phyloP scores from a whole-genome alignment of 2,888 invertebrate genomes.

The Stenolophus ochropezus region DNA sequence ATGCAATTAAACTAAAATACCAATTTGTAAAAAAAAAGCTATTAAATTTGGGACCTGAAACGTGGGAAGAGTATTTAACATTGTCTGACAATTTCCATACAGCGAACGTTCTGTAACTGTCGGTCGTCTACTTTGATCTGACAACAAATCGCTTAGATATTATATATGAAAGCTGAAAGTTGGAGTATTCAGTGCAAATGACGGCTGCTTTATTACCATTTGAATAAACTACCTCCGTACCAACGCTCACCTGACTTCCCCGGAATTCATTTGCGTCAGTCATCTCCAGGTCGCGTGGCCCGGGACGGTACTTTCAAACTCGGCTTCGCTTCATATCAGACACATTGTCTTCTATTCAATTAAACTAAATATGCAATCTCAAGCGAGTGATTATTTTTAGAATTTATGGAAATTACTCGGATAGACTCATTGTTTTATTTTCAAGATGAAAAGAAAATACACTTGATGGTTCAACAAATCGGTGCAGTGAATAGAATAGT shows the following conservation, averaged over 20 bases:
- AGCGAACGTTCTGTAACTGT: neutral
- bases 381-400: neutral
- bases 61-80: too few relatives aligned
- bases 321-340: neutral
- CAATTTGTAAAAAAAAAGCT: too few relatives aligned
- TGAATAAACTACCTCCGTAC: conserved; percentile 18
- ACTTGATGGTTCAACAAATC: neutral
- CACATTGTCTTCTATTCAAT: neutral
- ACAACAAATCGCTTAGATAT: conserved; percentile 36
- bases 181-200: conserved; percentile 31
- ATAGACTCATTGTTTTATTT: neutral
- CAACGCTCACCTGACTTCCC: neutral
- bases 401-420: neutral
- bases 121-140: conserved; percentile 31
- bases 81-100: conserved; percentile 1
- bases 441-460: neutral
- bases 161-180: conserved; percentile 26
- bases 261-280: neutral
- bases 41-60: too few relatives aligned
- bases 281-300: neutral
- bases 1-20: too few relatives aligned
- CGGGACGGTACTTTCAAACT: neutral
- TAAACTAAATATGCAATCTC: neutral
- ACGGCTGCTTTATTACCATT: conserved; percentile 34
- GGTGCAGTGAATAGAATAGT: too few relatives aligned